Base-by-base conservation (phyloP, 1,140 invertebrate genomes). In the Papilio glaucus region DNA sequence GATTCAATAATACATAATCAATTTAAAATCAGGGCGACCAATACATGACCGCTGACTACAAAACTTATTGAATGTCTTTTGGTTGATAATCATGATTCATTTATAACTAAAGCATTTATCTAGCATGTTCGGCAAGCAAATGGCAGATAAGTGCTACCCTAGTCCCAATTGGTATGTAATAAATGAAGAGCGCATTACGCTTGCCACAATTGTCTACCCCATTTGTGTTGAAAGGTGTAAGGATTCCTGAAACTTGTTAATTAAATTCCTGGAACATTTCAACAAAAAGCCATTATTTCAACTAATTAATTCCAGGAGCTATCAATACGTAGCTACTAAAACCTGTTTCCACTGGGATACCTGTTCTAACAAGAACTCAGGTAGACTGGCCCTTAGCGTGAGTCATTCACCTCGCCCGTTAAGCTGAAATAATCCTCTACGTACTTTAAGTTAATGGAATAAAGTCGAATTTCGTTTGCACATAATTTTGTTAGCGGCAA, bases 301-400 rank as follows among this genome's bases (percentile, higher is more conserved):
- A 69, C n/a, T 69, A 69, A 69, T 69, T 74, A 70, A 67, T 75
- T 65, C 73, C 69, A 71, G 63, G 74, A 72, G 68, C 74, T 72
- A 75, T 72, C 71, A 75, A 75, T 75, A 75, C 65, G 70, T 72
- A 62, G 63, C 61, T 62, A 39, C 67, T 62, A 63, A 37, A 72
- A 75, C 73, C 74, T 65, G 70, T 63, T 75, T 41, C 62, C 62
- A 62, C 39, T 39, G 73, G 73, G 49, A 49, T 61, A n/a, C 70
- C 70, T 71, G 69, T 71, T 71, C 67, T 53, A 53, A 49, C 65
- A 69, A 67, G 63, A 70, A 42, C 67, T 63, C 74, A 75, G 74
- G 74, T 72, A 75, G 26, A 69, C 69, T 65, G 61, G 71, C 45
- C 45, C 18, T 72, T 57, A 29, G 24, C 18, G 24, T 69, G 67